Evolutionary conservation across 2,888 invertebrate species (phyloP), one percentile per base, ranked within the genome.

Genomic region (Sialis lutaria): DNA sequence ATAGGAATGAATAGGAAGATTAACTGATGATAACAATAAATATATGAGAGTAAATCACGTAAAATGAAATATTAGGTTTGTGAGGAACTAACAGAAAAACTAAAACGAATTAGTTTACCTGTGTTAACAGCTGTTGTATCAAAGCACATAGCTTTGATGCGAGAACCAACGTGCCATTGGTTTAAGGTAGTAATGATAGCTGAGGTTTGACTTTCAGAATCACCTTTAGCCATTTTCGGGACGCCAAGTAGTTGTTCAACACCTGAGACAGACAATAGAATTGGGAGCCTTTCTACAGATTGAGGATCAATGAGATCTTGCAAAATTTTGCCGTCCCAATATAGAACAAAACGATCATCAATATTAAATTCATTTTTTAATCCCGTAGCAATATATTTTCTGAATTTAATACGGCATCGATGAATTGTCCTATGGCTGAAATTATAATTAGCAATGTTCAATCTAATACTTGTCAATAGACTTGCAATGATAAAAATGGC

Each of bases 261-360:
- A 8, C 45, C 48, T 7, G 40, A 45, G 6, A 34, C 39, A 33
- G 48, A 33, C 9, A 48, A 32, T 32, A 48, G 8, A 45, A 45
- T 39, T 31, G 45, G 33, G 6, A 52, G 40, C 44, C 50, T 48
- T 42, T 51, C 50, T 13, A 51, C 50, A 34, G 42, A 10, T 34
- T 47, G 35, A 6, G 50, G 34, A 41, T 32, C 50, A 48, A 7
- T 32, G 42, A 52, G 40, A 31, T 51, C 48, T 6, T 33, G 4
- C n/a, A 50, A 44, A 33, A 52, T 12, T 50, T 52, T 52, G 10
- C 50, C 50, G 30, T 51, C 51, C 49, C 50, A 49, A 33, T 52
- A 51, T 7, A 52, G 44, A 13, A 51, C 46, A 45, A 49, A 50
- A 42, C 46, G 46, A 44, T 50, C 49, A 22, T 50, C 44, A 30